These are phyloP conservation scores for Margarornis squamiger DNA, from an alignment of 2,797 vertebrate genomes.

Conservation along the genomic window DNA sequence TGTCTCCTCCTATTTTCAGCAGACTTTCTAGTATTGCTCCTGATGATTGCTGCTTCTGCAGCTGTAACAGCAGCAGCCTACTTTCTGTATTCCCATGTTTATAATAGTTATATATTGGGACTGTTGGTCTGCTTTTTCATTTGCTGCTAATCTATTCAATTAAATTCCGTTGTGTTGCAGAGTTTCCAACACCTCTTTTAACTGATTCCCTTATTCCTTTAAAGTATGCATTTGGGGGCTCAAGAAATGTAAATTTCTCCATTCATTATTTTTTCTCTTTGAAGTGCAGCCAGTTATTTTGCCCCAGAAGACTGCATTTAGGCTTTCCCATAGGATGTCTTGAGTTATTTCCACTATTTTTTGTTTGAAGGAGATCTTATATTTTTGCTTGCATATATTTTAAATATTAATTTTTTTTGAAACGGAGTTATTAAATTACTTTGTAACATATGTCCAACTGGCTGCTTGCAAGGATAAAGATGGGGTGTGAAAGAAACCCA, in stretches of 20 bases:
- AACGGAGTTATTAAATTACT: constrained; percentile 16
- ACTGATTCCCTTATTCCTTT: constrained; percentile 48
- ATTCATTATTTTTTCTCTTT: constrained; percentile 58
- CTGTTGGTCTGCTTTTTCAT: constrained; percentile 16
- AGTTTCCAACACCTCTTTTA: constrained; percentile 50
- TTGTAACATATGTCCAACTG: neutral
- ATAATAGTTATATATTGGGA: neutral
- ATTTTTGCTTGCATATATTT: constrained; percentile 44
- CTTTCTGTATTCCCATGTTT: constrained; percentile 37
- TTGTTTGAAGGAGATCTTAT: neutral
- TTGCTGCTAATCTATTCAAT: constrained; percentile 54
- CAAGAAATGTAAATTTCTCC: constrained; percentile 48
- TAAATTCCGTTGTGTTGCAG: constrained; percentile 30
- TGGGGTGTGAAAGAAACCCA: neutral
- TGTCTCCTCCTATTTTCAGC: neutral
- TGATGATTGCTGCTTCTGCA: constrained; percentile 7
- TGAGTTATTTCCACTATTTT: constrained; percentile 21
- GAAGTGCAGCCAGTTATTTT: constrained; percentile 50
- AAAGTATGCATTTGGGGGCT: constrained; percentile 29
- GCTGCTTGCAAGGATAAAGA: neutral
- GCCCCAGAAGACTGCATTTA: constrained; percentile 31
- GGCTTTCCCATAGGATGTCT: constrained; percentile 37
- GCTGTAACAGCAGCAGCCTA: constrained; percentile 17
- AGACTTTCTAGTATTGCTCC: neutral
- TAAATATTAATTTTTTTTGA: constrained; percentile 34